phyloP scores from a whole-genome alignment of 2,888 invertebrate species.

The Megaustenia siamemsis region DNA sequence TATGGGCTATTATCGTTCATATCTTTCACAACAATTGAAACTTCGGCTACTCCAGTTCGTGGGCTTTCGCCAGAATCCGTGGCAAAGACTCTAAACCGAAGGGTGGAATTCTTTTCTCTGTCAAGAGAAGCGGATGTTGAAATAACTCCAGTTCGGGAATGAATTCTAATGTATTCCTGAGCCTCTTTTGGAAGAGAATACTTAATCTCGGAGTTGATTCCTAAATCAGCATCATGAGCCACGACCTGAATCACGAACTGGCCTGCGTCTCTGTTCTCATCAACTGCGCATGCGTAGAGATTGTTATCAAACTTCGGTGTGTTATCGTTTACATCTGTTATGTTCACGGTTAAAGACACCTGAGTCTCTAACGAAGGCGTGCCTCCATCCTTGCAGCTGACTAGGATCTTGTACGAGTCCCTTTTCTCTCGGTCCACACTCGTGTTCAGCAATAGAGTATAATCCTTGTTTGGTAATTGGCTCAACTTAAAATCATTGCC shows the following conservation, averaged over 20 bases:
- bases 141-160: slow-evolving; percentile 65
- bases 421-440: slow-evolving; percentile 50
- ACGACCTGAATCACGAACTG: slow-evolving; percentile 60
- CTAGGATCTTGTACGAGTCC: slow-evolving; percentile 47
- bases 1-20: slow-evolving; percentile 58
- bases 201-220: slow-evolving; percentile 53
- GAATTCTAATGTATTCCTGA: slow-evolving; percentile 55
- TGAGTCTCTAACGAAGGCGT: slow-evolving; percentile 56
- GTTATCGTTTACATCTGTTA: slow-evolving; percentile 70
- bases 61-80: slow-evolving; percentile 60
- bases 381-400: slow-evolving; percentile 52
- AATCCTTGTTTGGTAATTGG: slow-evolving; percentile 50
- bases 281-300: slow-evolving; percentile 58
- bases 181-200: slow-evolving; percentile 49
- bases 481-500: slow-evolving; percentile 53
- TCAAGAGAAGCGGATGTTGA: slow-evolving; percentile 63
- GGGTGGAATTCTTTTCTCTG: slow-evolving; percentile 61
- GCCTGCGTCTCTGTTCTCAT: slow-evolving; percentile 64
- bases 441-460: slow-evolving; percentile 53
- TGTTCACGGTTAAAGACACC: slow-evolving; percentile 59
- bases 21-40: slow-evolving; percentile 53
- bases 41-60: slow-evolving; percentile 62
- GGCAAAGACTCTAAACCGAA: slow-evolving; percentile 65
- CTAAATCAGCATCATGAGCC: slow-evolving; percentile 63
- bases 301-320: slow-evolving; percentile 58